These are phyloP conservation scores for Heliothis virescens DNA, from an alignment of 1,140 invertebrate species.

Conservation along the genomic window DNA sequence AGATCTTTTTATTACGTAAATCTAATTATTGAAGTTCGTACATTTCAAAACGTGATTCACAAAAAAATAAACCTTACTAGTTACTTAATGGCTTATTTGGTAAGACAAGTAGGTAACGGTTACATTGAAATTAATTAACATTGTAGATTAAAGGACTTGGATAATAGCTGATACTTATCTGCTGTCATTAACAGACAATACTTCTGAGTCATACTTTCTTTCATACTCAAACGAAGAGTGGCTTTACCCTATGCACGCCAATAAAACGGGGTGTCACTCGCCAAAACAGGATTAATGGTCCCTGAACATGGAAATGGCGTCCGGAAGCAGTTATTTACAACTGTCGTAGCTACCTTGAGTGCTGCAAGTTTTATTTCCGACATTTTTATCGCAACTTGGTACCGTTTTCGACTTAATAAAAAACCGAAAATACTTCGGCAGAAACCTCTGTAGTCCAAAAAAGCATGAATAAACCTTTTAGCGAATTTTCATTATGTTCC, in stretches of 20 bases:
- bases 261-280: conserved; percentile 48
- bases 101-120: too few relatives aligned
- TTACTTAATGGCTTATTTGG: too few relatives aligned
- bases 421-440: neutral
- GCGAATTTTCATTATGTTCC: neutral
- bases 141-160: too few relatives aligned
- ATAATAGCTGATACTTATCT: neutral
- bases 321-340: conserved; percentile 59
- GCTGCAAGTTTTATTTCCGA: conserved; percentile 42
- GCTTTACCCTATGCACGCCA: conserved; percentile 53
- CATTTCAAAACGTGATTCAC: too few relatives aligned
- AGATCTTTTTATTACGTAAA: neutral
- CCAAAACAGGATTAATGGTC: conserved; percentile 61
- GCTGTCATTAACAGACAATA: conserved; percentile 18
- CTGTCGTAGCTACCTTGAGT: conserved; percentile 45
- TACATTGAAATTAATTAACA: too few relatives aligned
- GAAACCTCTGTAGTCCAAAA: too few relatives aligned
- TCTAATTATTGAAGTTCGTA: too few relatives aligned
- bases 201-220: conserved; percentile 48
- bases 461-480: too few relatives aligned
- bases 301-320: conserved; percentile 55
- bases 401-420: conserved; percentile 24
- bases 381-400: conserved; percentile 41
- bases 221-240: conserved; percentile 53
- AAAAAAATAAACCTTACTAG: too few relatives aligned